Evolutionary conservation across 2,888 invertebrate species (phyloP).

Genomic region (Eremobia ochroleuca): DNA sequence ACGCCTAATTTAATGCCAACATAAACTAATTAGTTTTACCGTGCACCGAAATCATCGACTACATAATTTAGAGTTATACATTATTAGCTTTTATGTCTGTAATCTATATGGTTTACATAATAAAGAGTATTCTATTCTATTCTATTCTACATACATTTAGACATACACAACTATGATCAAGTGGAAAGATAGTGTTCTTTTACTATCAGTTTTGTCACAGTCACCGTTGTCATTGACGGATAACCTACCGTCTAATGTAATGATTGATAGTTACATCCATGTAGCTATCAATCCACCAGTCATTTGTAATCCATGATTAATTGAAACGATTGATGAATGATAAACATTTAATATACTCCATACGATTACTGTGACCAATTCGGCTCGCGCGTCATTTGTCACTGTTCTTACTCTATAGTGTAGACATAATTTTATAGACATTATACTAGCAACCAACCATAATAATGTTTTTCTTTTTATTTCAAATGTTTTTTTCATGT

Average conservation of each 20-base stretch:
- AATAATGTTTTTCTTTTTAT: not conserved
- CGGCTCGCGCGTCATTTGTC: not conserved
- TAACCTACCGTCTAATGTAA: not conserved
- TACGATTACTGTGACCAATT: not conserved
- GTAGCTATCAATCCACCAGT: not conserved
- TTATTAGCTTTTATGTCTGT: too few relatives aligned
- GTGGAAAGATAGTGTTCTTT: too few relatives aligned
- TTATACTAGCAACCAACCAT: not conserved
- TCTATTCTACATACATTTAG: too few relatives aligned
- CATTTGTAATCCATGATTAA: not conserved
- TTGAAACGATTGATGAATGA: not conserved
- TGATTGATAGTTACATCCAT: not conserved
- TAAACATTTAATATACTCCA: not conserved
- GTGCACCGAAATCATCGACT: too few relatives aligned
- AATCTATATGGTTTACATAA: too few relatives aligned
- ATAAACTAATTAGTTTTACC: too few relatives aligned
- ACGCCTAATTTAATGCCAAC: too few relatives aligned
- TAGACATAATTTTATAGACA: not conserved
- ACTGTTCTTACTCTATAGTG: not conserved
- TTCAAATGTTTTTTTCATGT: not conserved
- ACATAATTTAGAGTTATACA: too few relatives aligned
- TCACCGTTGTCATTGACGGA: not conserved
- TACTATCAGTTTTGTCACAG: not conserved
- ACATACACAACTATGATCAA: too few relatives aligned
- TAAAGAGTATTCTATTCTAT: too few relatives aligned